Percentiles rank a stretch among this genome's conserved stretches.
These are phyloP conservation scores for Microcaecilia unicolor DNA, from an alignment of 2,797 vertebrate genomes.

Conservation along the genomic window DNA sequence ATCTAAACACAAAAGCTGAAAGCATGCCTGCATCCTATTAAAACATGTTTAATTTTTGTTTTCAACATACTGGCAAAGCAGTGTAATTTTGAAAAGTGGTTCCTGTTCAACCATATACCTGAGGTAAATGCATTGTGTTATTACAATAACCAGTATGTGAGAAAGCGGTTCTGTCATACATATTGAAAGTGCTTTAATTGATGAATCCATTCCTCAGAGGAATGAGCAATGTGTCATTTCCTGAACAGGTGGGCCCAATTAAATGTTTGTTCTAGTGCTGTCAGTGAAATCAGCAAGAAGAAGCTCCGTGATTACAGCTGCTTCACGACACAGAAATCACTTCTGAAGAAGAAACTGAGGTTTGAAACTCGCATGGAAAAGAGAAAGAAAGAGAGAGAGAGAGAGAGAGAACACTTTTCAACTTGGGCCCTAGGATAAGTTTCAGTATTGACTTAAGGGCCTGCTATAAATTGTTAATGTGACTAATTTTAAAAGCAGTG, in stretches of 20 bases:
- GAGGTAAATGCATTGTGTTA: too few relatives aligned
- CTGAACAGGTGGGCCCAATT: conserved; percentile 34
- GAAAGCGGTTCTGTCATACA: conserved; percentile 15
- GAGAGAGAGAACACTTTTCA: conserved; percentile 7
- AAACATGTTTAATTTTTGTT: too few relatives aligned
- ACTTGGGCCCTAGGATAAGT: too few relatives aligned
- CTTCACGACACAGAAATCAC: conserved; percentile 11
- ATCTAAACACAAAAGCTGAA: too few relatives aligned
- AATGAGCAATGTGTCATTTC: conserved; percentile 12
- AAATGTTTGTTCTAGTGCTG: conserved; percentile 12
- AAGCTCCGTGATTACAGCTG: conserved; percentile 9
- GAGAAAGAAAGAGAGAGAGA: conserved; percentile 8
- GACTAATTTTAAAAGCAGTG: neutral
- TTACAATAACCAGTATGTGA: conserved; percentile 23
- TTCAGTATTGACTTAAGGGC: neutral
- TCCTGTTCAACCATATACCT: too few relatives aligned
- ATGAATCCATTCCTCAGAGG: conserved; percentile 16
- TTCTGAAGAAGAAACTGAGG: conserved; percentile 1
- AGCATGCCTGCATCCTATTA: too few relatives aligned
- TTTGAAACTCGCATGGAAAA: conserved; percentile 8
- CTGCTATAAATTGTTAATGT: neutral
- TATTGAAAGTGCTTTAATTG: conserved; percentile 28
- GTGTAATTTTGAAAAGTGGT: too few relatives aligned
- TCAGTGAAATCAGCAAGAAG: conserved; percentile 9
- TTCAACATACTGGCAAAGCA: too few relatives aligned